Evolutionary conservation across 2,113 vertebrate species (phyloP).

Genomic region (Phoxinus phoxinus): DNA sequence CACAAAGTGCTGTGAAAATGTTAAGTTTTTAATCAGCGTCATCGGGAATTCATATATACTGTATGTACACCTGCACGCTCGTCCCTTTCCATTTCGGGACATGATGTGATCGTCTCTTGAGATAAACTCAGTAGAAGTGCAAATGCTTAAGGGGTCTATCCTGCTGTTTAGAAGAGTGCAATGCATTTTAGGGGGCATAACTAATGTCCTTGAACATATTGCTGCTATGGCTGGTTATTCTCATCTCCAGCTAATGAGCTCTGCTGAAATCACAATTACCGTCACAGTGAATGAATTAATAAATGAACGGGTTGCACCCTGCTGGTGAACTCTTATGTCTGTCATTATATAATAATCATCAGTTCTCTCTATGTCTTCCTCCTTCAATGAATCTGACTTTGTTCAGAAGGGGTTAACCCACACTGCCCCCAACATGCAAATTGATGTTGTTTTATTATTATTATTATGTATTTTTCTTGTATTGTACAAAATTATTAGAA

Average conservation of each 20-base stretch:
- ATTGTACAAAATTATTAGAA: background rate
- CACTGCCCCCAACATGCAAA: too few species aligned
- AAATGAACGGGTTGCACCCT: slow-evolving; percentile 42
- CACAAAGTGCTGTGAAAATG: background rate
- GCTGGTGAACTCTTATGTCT: slow-evolving; percentile 30
- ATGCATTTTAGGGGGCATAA: background rate
- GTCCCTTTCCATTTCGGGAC: background rate
- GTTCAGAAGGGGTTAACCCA: background rate
- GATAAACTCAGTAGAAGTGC: slow-evolving; percentile 1
- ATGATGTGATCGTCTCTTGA: background rate
- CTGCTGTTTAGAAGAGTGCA: background rate
- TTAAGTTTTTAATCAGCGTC: background rate
- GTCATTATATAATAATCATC: slow-evolving; percentile 19
- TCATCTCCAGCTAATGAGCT: slow-evolving; percentile 40
- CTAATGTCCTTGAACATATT: slow-evolving; percentile 42
- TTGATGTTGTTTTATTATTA: background rate
- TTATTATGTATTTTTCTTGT: background rate
- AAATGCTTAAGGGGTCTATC: background rate
- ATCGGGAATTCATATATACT: background rate
- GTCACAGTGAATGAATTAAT: slow-evolving; percentile 38
- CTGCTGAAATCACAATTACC: slow-evolving; percentile 39
- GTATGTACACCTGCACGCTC: slow-evolving; percentile 4
- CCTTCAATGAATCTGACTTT: background rate
- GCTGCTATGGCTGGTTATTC: slow-evolving; percentile 44
- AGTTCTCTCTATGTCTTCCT: background rate